Conservation (phyloP, 2,113 vertebrate genomes). For the Euleptes europaea region DNA sequence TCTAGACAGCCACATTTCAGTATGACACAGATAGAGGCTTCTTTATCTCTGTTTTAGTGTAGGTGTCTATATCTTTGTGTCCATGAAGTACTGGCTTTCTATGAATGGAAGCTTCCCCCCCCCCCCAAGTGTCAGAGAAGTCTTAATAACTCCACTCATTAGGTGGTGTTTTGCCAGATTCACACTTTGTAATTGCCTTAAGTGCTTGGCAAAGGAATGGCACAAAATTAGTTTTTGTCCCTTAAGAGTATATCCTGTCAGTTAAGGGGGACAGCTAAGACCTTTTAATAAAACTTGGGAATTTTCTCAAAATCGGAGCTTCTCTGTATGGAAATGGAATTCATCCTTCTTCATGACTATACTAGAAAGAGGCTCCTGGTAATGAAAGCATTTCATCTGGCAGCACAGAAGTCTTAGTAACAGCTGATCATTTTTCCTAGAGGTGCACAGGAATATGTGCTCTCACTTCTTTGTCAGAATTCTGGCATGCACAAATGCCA, state of each 20-base stretch:
- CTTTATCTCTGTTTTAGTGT: not conserved
- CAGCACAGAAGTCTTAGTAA: not conserved
- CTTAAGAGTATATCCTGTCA: conserved; percentile 35
- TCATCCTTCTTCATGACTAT: not conserved
- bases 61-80: not conserved
- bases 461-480: not conserved
- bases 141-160: conserved; percentile 38
- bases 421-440: not conserved
- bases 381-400: conserved; percentile 27
- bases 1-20: not conserved
- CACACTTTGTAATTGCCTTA: conserved; percentile 18
- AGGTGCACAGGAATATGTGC: not conserved
- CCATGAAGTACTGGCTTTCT: not conserved
- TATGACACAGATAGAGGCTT: not conserved
- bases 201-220: conserved; percentile 36
- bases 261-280: conserved; percentile 14
- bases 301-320: conserved; percentile 5
- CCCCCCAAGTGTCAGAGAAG: not conserved
- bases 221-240: conserved; percentile 41
- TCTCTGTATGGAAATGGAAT: conserved; percentile 8
- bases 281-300: conserved; percentile 43
- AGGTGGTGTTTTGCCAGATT: conserved; percentile 26
- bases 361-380: conserved; percentile 15
- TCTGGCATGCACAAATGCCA: not conserved
- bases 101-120: not conserved